A percentile compares a stretch with the other conserved stretches of the same genome.
phyloP scores from a whole-genome alignment of 2,797 vertebrate genomes.

The Pachyuromys duprasi region DNA sequence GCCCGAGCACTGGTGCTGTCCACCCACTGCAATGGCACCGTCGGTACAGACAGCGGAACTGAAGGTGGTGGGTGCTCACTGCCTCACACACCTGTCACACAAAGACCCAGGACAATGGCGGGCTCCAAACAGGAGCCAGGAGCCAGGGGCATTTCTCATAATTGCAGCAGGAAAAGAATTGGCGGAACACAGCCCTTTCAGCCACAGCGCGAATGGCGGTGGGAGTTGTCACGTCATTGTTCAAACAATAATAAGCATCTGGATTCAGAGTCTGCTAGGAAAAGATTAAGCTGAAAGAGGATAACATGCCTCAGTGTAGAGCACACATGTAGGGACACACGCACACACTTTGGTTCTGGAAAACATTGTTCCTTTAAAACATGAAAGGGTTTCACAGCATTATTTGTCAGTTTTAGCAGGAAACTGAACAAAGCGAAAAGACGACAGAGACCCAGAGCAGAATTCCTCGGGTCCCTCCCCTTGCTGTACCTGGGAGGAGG shows the following conservation, averaged over 20 bases:
- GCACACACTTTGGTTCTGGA: neutral
- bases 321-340: neutral
- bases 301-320: neutral
- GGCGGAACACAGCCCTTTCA: neutral
- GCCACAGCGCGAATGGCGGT: neutral
- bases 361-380: neutral
- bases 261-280: neutral
- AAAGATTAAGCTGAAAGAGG: neutral
- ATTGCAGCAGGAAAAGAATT: neutral
- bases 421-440: neutral
- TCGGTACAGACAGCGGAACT: rapidly evolving
- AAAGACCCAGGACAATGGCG: constrained; percentile 37
- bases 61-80: neutral
- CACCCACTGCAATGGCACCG: rapidly evolving
- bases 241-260: neutral
- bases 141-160: neutral
- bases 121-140: constrained; percentile 38
- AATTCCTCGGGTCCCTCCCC: neutral
- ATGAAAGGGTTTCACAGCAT: neutral
- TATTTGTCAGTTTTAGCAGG: neutral
- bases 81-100: neutral
- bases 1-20: neutral
- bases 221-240: neutral
- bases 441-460: neutral
- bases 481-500: neutral